These are phyloP conservation scores for Callipepla californica DNA, from an alignment of 2,113 vertebrate species.

Conservation along the genomic window DNA sequence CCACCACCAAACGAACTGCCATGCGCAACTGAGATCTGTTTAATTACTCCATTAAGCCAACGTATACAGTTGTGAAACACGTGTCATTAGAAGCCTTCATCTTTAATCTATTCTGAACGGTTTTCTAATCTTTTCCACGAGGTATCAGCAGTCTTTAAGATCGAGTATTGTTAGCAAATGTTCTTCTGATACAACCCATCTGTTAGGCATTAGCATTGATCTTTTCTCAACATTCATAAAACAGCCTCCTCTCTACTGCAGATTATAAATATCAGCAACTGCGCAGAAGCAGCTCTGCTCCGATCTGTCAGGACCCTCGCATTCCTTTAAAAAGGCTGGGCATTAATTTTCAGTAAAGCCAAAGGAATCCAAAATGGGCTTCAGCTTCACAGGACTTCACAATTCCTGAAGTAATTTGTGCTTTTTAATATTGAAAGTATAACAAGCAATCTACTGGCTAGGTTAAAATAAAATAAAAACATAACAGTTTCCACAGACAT, in stretches of 20 bases:
- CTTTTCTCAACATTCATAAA: conserved; percentile 67
- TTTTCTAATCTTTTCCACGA: conserved; percentile 34
- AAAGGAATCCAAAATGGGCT: background rate
- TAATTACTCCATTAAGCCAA: conserved; percentile 14
- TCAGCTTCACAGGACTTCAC: background rate
- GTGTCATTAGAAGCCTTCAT: background rate
- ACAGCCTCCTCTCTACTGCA: conserved; percentile 12
- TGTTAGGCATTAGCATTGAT: conserved; percentile 61
- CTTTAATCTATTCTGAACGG: background rate
- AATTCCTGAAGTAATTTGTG: background rate
- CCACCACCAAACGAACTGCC: background rate
- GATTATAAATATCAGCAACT: conserved; percentile 25
- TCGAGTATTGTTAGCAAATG: conserved; percentile 44
- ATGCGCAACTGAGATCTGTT: conserved; percentile 22
- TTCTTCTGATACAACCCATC: conserved; percentile 61
- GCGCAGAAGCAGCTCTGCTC: conserved; percentile 43
- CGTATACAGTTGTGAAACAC: background rate
- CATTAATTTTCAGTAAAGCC: background rate
- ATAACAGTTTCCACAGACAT: background rate
- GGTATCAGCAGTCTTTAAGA: conserved; percentile 43
- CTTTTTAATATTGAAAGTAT: background rate
- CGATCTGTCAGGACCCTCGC: conserved; percentile 6
- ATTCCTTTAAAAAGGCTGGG: background rate
- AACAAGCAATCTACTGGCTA: background rate
- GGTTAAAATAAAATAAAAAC: background rate